Evolutionary conservation across 2,888 invertebrate species (phyloP), one percentile per base, ranked within the genome.

Genomic region (Pachliopta kotzebuea): DNA sequence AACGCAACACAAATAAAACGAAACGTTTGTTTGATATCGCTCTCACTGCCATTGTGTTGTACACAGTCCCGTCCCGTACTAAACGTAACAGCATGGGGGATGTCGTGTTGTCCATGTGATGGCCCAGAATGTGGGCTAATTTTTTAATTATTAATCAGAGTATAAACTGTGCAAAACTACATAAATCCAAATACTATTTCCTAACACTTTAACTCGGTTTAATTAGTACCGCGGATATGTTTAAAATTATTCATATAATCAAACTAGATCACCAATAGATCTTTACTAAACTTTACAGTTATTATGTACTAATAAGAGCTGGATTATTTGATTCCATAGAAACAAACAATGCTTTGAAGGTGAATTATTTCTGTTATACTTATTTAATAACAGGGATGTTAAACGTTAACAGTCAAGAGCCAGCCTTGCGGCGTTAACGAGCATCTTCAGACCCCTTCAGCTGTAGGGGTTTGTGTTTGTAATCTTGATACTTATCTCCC

Each of bases 1-100:
- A 82, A 76, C 78, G 72, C 68, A 82, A 76, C 78, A 72, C 68
- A 79, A 85, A 81, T 76, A 83, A 82, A 81, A 78, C 77, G 79
- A 80, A 78, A 76, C 72, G 72, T 68, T 76, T 75, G 75, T 77
- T 81, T 77, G 76, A 79, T 81, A 78, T 75, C 76, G 74, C 75
- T 72, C 76, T 74, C 74, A 73, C 72, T 71, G 69, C 61, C 56
- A 55, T 62, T 62, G 56, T 61, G 21, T 60, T 57, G 45, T 53
- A 49, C n/a, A 26, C n/a, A 17, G 20, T 31, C 50, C 42, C 24
- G 20, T 31, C 50, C 42, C 24, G 20, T 52, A 37, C 37, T 37
- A 21, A 23, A 52, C 54, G 20, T 49, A 49, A 6, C 4, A 20
- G 7, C 49, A 6, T 1, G 9, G 0, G 20, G 20, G 49, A 20